Evolutionary conservation across 2,113 vertebrate genomes (phyloP), one percentile per base, ranked within the genome.

Genomic region (Gavia stellata): DNA sequence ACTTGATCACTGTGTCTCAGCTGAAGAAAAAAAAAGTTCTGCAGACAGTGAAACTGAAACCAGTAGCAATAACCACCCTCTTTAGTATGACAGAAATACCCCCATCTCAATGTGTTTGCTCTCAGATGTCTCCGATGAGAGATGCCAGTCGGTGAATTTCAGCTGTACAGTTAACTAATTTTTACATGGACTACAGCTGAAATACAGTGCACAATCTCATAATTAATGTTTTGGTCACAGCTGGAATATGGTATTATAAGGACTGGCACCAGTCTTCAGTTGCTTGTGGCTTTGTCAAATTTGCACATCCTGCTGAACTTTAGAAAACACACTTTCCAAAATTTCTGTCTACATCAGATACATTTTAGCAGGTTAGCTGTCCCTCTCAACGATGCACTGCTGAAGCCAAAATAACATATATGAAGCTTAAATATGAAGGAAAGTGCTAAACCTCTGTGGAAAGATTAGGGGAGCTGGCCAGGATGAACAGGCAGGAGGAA

Each of bases 391-490:
- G 1, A 13, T 4, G 38, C 49, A 20, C 8, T 38, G 13, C 53
- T 59, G 44, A 91, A 83, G 13, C 8, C 23, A 87, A 84, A 91
- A 53, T 34, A 81, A 45, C 12, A 49, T 2, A n/a, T 11, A 47
- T 1, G 42, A 87, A 53, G 11, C 24, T 81, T 79, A 28, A 18
- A 44, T 18, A 56, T 8, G 47, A 70, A 73, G 49, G 20, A 28
- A 87, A 81, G 20, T 12, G 28, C 5, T 67, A 88, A 74, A 52
- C 7, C 7, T 70, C 38, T 58, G 21, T 58, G 36, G 47, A 84
- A 56, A 70, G 6, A 11, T 26, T 2, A 3, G 28, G 12, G 11
- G 12, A 38, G n/a, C 14, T 42, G 5, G 29, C 1, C 1, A 71
- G 16, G 7, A 63, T 24, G 9, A 90, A 38, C 9, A 55, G 42